Conservation (phyloP, 2,113 vertebrate species). For the Protobothrops mucrosquamatus region DNA sequence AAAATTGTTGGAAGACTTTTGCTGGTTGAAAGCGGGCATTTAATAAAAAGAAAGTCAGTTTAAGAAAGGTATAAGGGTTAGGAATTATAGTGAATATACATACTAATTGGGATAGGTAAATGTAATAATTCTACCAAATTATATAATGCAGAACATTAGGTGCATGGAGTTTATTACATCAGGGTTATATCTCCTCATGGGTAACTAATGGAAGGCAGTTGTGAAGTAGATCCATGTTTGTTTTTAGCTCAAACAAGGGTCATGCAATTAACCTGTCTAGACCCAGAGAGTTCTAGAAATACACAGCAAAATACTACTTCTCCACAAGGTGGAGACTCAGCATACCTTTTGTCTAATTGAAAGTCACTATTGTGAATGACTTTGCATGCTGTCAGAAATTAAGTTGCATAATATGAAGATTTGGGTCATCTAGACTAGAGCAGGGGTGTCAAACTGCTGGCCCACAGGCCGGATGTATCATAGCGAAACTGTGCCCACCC, state of each 20-base stretch:
- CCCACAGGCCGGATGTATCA: too few relatives aligned
- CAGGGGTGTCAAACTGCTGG: too few relatives aligned
- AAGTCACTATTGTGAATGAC: neutral
- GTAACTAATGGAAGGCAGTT: neutral
- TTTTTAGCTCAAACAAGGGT: neutral
- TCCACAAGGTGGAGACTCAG: neutral
- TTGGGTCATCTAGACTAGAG: neutral
- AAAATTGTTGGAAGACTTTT: neutral
- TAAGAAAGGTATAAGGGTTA: neutral
- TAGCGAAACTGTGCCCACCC: too few relatives aligned
- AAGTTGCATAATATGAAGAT: neutral
- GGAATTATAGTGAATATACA: neutral
- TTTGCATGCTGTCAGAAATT: neutral
- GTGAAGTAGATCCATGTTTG: neutral
- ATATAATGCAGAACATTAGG: neutral
- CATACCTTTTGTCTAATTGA: neutral
- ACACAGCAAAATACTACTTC: neutral
- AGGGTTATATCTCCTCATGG: neutral
- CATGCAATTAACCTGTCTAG: neutral
- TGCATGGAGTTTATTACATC: neutral
- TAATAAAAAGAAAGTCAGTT: neutral
- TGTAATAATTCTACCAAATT: neutral
- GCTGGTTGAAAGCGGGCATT: neutral
- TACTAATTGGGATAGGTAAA: neutral
- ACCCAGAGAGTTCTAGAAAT: neutral